Base-by-base conservation (phyloP, 2,113 vertebrate genomes). In the Vulpes ferrilata region DNA sequence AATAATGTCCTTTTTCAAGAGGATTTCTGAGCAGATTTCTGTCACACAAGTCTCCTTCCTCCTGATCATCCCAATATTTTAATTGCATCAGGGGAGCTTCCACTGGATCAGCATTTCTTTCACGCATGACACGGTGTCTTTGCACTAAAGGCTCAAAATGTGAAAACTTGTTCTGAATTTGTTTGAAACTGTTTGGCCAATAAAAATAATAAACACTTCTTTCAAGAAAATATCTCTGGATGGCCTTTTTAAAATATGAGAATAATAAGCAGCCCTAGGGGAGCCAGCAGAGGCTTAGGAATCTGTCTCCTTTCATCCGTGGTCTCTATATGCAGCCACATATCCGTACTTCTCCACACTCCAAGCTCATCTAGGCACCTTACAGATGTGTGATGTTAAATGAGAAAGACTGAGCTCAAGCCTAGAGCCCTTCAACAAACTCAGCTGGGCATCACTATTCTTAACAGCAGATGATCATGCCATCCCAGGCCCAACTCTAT, bases 191-290 rank as follows among this genome's bases (percentile, higher is more conserved):
- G 48, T 97, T 97, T 98, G 95, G 98, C 92, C 96, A 96, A 90
- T 97, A 98, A 96, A 96, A 98, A 97, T 88, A 98, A 98, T 98
- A 98, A 98, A 98, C 97, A 73, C 97, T 98, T 98, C 98, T 98
- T 98, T 98, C 90, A 98, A 98, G 95, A 96, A 98, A 98, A 92
- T 90, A 32, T 88, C 76, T 0, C 97, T 97, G 97, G 94, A 95
- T 98, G 81, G 96, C 95, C 96, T 97, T 97, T 96, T 98, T 89
- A 82, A 97, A 97, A 64, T 79, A 32, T 84, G 89, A 59, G 71
- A 69, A 30, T 73, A 73, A 23, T 89, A 65, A 76, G 71, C 6
- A 48, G 22, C 17, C 13, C 79, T 35, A 59, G 48, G 13, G 64
- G 15, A 65, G 69, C 90, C 79, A 79, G 32, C 2, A 1, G 19